Conservation (phyloP, 2,888 invertebrate genomes). For the Pheosia tremula region DNA sequence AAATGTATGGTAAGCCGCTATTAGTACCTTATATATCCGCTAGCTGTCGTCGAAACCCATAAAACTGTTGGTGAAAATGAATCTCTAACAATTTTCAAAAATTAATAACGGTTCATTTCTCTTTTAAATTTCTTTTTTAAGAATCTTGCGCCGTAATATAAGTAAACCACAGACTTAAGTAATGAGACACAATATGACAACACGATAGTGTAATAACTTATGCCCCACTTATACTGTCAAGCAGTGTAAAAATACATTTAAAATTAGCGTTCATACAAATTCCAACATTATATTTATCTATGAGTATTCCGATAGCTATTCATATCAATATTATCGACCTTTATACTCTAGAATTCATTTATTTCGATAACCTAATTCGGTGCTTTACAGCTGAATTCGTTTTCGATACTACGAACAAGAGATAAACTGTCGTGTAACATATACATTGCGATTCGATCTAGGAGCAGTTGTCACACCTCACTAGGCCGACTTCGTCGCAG, state of each 20-base stretch:
- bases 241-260: background rate
- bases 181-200: too few relatives aligned
- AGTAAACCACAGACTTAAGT: too few relatives aligned
- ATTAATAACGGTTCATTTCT: too few relatives aligned
- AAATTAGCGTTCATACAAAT: too few relatives aligned
- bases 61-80: background rate
- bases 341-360: background rate
- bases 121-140: too few relatives aligned
- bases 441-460: constrained; percentile 36
- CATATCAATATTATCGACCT: too few relatives aligned
- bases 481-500: constrained; percentile 97
- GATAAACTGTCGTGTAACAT: background rate
- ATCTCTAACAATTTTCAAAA: too few relatives aligned
- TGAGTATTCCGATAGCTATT: too few relatives aligned
- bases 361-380: constrained; percentile 1
- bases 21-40: constrained; percentile 3
- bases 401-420: constrained; percentile 6
- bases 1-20: background rate
- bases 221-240: background rate
- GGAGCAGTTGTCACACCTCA: constrained; percentile 93
- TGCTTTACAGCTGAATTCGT: background rate
- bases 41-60: constrained; percentile 15
- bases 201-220: background rate
- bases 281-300: too few relatives aligned
- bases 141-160: too few relatives aligned